Percentiles rank a stretch among this genome's conserved stretches.
Conservation (phyloP, 1,140 invertebrate genomes). For the Limonius californicus region DNA sequence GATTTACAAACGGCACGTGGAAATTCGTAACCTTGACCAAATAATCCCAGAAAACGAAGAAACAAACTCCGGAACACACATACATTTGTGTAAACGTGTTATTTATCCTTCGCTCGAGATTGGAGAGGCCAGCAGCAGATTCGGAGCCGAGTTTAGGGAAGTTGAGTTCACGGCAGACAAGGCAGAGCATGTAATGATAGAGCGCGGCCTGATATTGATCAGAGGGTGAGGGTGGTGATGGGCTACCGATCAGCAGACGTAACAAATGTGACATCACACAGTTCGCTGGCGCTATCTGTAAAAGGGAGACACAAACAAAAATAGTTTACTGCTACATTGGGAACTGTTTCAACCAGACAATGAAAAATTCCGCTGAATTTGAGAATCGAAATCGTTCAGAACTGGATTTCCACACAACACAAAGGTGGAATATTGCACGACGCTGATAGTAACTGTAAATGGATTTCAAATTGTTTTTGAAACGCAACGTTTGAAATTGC, state of each 20-base stretch:
- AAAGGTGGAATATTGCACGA: slow-evolving; percentile 17
- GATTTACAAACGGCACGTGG: not conserved
- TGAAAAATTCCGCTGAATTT: slow-evolving; percentile 28
- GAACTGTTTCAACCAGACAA: slow-evolving; percentile 25
- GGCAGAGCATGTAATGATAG: slow-evolving; percentile 14
- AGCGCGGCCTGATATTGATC: slow-evolving; percentile 13
- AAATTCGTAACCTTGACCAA: not conserved
- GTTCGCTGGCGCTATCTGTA: slow-evolving; percentile 22
- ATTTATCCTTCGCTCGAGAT: not conserved
- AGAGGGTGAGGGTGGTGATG: slow-evolving; percentile 11
- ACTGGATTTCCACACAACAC: slow-evolving; percentile 16
- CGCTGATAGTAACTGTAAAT: slow-evolving; percentile 10
- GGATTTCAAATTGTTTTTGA: slow-evolving; percentile 16
- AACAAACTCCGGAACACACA: not conserved
- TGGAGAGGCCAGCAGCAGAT: not conserved
- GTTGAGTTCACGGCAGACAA: not conserved
- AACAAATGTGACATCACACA: slow-evolving; percentile 34
- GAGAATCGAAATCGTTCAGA: slow-evolving; percentile 22
- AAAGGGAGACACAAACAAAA: slow-evolving; percentile 25
- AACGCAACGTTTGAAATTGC: slow-evolving; percentile 8
- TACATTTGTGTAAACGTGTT: slow-evolving; percentile 2
- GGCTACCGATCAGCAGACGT: slow-evolving; percentile 30
- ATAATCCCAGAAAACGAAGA: not conserved
- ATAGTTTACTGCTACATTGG: slow-evolving; percentile 25
- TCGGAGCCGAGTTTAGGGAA: not conserved